Evolutionary conservation across 1,140 invertebrate species (phyloP), one percentile per base, ranked within the genome.

Genomic region (Drosophila watanabei): DNA sequence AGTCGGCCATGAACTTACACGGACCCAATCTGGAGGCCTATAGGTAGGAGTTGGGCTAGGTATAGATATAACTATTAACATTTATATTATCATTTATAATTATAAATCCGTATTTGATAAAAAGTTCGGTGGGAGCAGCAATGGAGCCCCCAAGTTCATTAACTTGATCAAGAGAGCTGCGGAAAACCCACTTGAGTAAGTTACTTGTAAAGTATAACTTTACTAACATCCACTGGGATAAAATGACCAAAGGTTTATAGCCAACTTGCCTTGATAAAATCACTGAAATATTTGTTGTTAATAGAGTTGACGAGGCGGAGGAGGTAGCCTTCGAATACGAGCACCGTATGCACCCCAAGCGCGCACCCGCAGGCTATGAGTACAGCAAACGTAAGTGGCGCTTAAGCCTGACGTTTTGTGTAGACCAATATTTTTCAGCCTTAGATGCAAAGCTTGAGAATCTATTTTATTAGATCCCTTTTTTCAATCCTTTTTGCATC

Each of bases 191-290:
- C 79, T 82, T 58, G 86, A 90, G 86, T 90, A 90, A 90, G 86
- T 90, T 90, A 90, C 68, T 86, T 90, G 86, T 90, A 90, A 90
- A 90, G 86, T 90, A 90, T 90, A 82, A 90, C 71, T 90, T 90
- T 81, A 72, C 48, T 65, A 46, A 20, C 18, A 48, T 54, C 59
- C 52, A 52, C 28, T 51, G 54, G 49, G 51, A 79, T 46, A 24
- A 39, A 65, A 14, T 13, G 41, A 73, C 16, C 39, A 0, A 43
- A 37, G 13, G 14, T 37, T 43, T 35, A 39, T 14, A 30, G 33
- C 35, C 57, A 69, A 46, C 60, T 13, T 16, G 2, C 24, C 20
- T 28, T 39, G 30, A 28, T 5, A n/a, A 24, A 13, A 11, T 33
- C 7, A 32, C 20, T 64, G 32, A 59, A 39, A 45, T 43, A 59